Evolutionary conservation across 2,888 invertebrate genomes (phyloP).

Genomic region (Stomorhina lunata): DNA sequence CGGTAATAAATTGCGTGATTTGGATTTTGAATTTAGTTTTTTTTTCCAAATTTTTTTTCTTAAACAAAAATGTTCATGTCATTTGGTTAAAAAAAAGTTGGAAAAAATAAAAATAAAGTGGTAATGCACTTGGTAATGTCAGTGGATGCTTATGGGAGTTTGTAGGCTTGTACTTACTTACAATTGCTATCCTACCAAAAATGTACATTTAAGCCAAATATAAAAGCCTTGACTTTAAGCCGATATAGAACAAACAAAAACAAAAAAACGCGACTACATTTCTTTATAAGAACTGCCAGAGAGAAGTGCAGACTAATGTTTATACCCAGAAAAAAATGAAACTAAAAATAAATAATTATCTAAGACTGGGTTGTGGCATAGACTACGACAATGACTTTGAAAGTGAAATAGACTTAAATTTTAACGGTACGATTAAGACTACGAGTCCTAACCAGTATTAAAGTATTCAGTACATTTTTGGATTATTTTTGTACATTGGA

Average conservation of each 20-base stretch:
- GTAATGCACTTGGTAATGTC: slow-evolving; percentile 63
- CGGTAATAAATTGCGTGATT: slow-evolving; percentile 64
- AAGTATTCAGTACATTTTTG: no score
- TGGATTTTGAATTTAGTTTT: slow-evolving; percentile 26
- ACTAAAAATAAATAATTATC: no score
- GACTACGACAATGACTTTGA: no score
- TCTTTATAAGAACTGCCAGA: no score
- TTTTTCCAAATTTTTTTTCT: not conserved
- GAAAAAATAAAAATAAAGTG: slow-evolving; percentile 4
- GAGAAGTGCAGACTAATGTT: no score
- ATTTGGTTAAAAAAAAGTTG: not conserved
- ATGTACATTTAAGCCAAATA: slow-evolving; percentile 44
- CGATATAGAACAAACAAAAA: slow-evolving; percentile 37
- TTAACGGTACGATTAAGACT: no score
- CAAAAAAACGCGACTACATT: slow-evolving; percentile 19
- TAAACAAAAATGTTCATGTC: slow-evolving; percentile 44
- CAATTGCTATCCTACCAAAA: slow-evolving; percentile 45
- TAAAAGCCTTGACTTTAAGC: slow-evolving; percentile 65
- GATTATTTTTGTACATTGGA: no score
- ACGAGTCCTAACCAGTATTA: no score
- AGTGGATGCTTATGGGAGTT: no score
- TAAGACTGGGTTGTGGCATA: no score
- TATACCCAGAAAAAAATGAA: no score
- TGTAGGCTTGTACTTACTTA: slow-evolving; percentile 9
- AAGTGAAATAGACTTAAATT: no score